Evolutionary conservation across 2,888 invertebrate genomes (phyloP).

Genomic region (Therioaphis trifolii): DNA sequence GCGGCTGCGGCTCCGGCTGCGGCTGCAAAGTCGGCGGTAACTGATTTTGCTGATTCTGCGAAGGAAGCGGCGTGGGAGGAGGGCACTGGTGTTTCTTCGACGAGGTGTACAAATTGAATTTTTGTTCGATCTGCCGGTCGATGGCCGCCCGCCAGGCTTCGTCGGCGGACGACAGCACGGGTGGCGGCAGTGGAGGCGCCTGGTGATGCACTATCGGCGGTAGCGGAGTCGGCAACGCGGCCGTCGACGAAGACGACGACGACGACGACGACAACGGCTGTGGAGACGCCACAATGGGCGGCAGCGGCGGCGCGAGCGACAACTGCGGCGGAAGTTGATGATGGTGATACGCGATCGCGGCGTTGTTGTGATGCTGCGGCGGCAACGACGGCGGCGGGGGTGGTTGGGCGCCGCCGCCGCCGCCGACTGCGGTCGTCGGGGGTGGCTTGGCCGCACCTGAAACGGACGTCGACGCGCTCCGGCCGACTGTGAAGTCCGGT

Average conservation of each 20-base stretch:
- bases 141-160: slow-evolving; percentile 72
- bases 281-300: not conserved
- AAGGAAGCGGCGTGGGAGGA: not conserved
- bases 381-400: slow-evolving; percentile 23
- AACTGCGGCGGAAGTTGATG: slow-evolving; percentile 48
- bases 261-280: slow-evolving; percentile 36
- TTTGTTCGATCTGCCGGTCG: slow-evolving; percentile 73
- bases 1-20: not conserved
- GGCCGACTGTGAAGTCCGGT: slow-evolving; percentile 74
- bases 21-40: not conserved
- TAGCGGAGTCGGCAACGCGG: slow-evolving; percentile 64
- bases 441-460: slow-evolving; percentile 65
- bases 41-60: not conserved
- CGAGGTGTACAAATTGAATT: slow-evolving; percentile 69
- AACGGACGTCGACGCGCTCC: not conserved
- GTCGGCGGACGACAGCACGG: slow-evolving; percentile 68
- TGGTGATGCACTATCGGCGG: slow-evolving; percentile 67
- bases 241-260: slow-evolving; percentile 63
- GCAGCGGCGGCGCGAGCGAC: not conserved
- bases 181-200: slow-evolving; percentile 58
- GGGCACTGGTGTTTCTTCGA: slow-evolving; percentile 66
- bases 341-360: slow-evolving; percentile 43
- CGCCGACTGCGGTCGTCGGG: slow-evolving; percentile 66
- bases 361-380: slow-evolving; percentile 3
- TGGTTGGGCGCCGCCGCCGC: slow-evolving; percentile 16